phyloP scores from a whole-genome alignment of 2,113 vertebrate genomes.

The Corynorhinus townsendii region DNA sequence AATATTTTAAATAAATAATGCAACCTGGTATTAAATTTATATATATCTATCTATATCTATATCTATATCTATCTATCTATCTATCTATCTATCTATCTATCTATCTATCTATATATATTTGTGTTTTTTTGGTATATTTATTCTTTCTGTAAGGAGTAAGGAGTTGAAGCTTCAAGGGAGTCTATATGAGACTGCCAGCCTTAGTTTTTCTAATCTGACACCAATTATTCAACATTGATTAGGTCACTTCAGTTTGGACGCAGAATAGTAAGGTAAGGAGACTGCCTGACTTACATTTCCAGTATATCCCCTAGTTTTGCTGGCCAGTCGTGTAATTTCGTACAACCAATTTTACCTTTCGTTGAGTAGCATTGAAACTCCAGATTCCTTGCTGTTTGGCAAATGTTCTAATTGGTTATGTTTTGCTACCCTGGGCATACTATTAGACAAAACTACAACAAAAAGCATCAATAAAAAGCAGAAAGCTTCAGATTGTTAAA shows the following conservation, averaged over 20 bases:
- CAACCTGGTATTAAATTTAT: not conserved
- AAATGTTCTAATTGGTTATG: slow-evolving; percentile 62
- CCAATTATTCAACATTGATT: not conserved
- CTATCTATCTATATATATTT: too few species aligned
- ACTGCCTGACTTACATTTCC: not conserved
- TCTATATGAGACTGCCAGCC: not conserved
- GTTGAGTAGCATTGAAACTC: not conserved
- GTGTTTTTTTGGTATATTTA: not conserved
- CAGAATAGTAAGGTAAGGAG: not conserved
- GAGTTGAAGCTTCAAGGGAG: not conserved
- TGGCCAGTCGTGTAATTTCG: not conserved
- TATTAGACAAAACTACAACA: slow-evolving; percentile 66
- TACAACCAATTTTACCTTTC: slow-evolving; percentile 22
- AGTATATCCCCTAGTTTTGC: not conserved
- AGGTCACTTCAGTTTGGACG: not conserved
- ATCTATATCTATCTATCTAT: too few species aligned
- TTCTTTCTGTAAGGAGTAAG: not conserved
- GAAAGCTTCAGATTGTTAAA: slow-evolving; percentile 67
- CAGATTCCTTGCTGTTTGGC: slow-evolving; percentile 52
- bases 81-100: too few species aligned
- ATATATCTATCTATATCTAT: not conserved
- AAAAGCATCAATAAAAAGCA: slow-evolving; percentile 68
- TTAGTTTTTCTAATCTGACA: not conserved
- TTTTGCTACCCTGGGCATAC: slow-evolving; percentile 68
- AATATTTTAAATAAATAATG: not conserved